Percentiles rank a stretch among this genome's conserved stretches.
Conservation (phyloP, 2,113 vertebrate species). For the Bufo bufo region DNA sequence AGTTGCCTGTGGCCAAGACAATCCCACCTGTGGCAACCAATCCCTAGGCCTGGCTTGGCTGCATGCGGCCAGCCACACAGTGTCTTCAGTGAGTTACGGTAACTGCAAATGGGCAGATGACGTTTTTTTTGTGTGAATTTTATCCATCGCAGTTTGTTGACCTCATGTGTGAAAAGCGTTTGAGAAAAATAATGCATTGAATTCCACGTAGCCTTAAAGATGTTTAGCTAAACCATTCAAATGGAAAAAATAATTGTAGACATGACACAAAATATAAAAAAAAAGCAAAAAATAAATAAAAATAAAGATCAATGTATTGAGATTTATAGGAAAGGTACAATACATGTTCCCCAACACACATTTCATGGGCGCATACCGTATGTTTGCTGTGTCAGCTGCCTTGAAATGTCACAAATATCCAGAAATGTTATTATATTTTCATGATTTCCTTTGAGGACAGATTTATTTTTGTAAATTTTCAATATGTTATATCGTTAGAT, state of each 20-base stretch:
- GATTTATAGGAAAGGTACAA: not conserved
- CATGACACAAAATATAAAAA: not conserved
- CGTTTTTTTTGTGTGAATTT: not conserved
- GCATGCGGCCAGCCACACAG: too few species aligned
- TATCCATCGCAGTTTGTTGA: not conserved
- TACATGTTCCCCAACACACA: not conserved
- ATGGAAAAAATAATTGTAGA: conserved; percentile 9
- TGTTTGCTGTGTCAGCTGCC: not conserved
- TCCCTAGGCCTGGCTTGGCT: too few species aligned
- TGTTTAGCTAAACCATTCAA: conserved; percentile 13
- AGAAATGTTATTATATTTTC: not conserved
- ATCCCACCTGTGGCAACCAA: too few species aligned
- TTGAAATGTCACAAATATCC: not conserved
- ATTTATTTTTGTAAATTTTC: not conserved
- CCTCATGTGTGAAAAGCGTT: not conserved
- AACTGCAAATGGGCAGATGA: not conserved
- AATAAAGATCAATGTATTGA: not conserved
- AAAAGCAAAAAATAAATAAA: not conserved
- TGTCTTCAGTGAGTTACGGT: not conserved
- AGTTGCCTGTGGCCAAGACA: too few species aligned
- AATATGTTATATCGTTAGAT: not conserved
- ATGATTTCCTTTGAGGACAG: not conserved
- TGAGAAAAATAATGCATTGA: not conserved
- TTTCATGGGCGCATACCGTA: not conserved
- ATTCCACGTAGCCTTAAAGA: conserved; percentile 35